phyloP scores from a whole-genome alignment of 2,888 invertebrate species.

The Noctua pronuba region DNA sequence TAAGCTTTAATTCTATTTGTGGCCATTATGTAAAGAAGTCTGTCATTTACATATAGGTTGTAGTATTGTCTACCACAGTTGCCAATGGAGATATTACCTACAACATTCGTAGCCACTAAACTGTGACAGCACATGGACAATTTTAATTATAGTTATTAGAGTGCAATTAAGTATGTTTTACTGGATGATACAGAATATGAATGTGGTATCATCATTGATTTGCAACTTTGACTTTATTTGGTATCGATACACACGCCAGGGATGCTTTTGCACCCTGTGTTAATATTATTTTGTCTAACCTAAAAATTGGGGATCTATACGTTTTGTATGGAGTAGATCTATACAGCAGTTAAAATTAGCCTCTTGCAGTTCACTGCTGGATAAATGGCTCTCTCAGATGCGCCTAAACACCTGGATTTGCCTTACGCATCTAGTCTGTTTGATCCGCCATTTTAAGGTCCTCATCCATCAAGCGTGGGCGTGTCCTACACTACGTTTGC shows the following conservation, averaged over 20 bases:
- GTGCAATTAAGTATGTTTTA: background rate
- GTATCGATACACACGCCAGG: background rate
- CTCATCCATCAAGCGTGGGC: background rate
- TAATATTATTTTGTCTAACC: too few relatives aligned
- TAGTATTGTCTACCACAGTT: background rate
- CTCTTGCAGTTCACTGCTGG: background rate
- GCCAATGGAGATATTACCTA: conserved; percentile 12
- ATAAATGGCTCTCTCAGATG: background rate
- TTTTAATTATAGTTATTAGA: background rate
- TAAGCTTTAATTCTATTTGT: background rate
- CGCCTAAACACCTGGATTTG: background rate
- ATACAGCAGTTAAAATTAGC: background rate
- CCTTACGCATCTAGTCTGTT: background rate
- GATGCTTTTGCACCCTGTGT: background rate
- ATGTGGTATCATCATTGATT: background rate
- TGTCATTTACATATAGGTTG: background rate
- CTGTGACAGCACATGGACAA: background rate
- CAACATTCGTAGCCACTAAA: background rate
- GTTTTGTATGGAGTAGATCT: background rate
- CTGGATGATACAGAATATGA: background rate
- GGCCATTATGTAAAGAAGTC: background rate
- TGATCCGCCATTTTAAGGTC: background rate
- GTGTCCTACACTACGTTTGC: background rate
- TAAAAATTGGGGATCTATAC: background rate
- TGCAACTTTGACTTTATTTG: background rate